Base-by-base conservation (phyloP, 2,888 invertebrate species). In the Serripes groenlandicus region DNA sequence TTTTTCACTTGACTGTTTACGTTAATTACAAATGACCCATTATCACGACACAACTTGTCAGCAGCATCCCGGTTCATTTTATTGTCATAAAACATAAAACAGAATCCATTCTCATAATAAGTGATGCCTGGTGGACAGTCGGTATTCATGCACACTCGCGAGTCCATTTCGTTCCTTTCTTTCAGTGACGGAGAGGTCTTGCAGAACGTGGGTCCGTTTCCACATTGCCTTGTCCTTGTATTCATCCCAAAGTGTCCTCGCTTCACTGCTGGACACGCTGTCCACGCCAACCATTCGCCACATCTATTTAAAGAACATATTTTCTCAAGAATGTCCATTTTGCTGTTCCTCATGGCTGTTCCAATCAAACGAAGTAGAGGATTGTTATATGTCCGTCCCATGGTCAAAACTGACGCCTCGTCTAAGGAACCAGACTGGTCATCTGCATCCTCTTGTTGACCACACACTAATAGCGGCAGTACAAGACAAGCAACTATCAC, bases 181-280 rank as follows among this genome's bases (percentile, higher is more conserved):
- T 11, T 49, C 30, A 54, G 7, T 21, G 54, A 21, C 4, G 21
- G 21, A 26, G 30, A n/a, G 9, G 23, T 23, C 3, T 52, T 32
- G 54, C 70, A 70, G 30, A 70, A 26, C 23, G n/a, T 18, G 21
- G 54, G 34, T 5, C 70, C 54, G 1, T 21, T n/a, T 70, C 70
- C 70, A 54, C 70, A 70, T 26, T 30, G 52, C 54, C 70, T 52
- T 9, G 70, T n/a, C n/a, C 70, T 52, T 54, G 49, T 30, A 54
- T 32, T 49, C 23, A 34, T 54, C 28, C 70, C 70, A 70, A 70
- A 70, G 30, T 52, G 52, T 2, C 32, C 32, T 23, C 5, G 52
- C 1, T 9, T 34, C 23, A 7, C 18, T 5, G 54, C 32, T 15
- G 70, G 28, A 49, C 69, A 69, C 11, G 26, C 18, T 49, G 70